These are phyloP conservation scores for Polyergus mexicanus DNA, from an alignment of 1,140 invertebrate genomes.

Conservation along the genomic window DNA sequence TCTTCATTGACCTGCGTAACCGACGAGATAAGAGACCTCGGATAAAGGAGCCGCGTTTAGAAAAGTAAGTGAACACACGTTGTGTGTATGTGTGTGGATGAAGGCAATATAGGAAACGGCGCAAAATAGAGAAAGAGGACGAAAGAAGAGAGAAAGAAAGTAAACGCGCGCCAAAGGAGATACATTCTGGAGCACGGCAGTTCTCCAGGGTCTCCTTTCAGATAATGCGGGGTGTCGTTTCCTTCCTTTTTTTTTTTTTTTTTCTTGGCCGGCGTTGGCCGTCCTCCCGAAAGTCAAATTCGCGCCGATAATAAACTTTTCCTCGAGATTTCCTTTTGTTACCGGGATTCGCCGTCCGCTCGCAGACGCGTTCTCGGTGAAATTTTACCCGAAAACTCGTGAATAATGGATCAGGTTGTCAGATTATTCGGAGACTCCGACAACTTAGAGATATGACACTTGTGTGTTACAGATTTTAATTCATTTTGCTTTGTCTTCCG, in stretches of 20 bases:
- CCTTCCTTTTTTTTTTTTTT: constrained; percentile 56
- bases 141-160: constrained; percentile 25
- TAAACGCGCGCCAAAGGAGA: constrained; percentile 41
- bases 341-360: background rate
- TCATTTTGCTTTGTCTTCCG: background rate
- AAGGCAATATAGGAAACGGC: constrained; percentile 35
- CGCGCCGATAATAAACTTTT: constrained; percentile 78
- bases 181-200: constrained; percentile 29
- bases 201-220: constrained; percentile 74
- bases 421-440: background rate
- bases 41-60: constrained; percentile 70
- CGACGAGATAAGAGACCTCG: constrained; percentile 66
- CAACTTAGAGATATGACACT: background rate
- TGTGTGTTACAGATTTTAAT: background rate
- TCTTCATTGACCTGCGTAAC: constrained; percentile 64
- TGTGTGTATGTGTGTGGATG: constrained; percentile 3
- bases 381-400: constrained; percentile 24
- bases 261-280: constrained; percentile 47
- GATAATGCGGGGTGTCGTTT: constrained; percentile 71
- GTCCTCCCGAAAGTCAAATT: constrained; percentile 74
- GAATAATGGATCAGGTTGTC: constrained; percentile 12
- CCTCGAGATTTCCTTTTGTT: constrained; percentile 44
- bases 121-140: constrained; percentile 43
- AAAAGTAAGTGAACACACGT: constrained; percentile 41
- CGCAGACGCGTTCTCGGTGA: background rate